Conservation (phyloP, 2,797 vertebrate species). For the Melanotaenia boesemani region DNA sequence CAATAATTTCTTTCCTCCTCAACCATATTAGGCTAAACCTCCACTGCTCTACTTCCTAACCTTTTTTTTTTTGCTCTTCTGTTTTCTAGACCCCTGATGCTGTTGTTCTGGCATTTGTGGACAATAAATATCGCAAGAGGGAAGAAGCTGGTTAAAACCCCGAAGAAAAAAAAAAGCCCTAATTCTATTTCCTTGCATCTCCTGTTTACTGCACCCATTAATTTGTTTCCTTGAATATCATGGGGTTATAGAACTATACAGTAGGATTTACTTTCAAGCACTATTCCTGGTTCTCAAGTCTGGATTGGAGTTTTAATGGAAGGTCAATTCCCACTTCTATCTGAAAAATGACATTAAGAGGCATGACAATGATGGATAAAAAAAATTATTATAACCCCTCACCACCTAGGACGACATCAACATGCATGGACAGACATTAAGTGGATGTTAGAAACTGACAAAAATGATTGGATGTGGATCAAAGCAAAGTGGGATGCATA, state of each 20-base stretch:
- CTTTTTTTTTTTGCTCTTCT: constrained; percentile 33
- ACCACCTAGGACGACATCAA: constrained; percentile 28
- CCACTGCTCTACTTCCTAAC: constrained; percentile 10
- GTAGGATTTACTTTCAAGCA: constrained; percentile 57
- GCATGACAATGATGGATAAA: constrained; percentile 23
- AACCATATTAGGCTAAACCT: neutral
- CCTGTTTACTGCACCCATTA: constrained; percentile 61
- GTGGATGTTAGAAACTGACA: constrained; percentile 16
- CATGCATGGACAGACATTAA: constrained; percentile 15
- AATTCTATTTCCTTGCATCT: constrained; percentile 50
- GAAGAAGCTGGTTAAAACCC: constrained; percentile 54
- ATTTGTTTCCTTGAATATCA: constrained; percentile 64
- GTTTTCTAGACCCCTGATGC: constrained; percentile 72
- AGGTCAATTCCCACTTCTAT: constrained; percentile 23
- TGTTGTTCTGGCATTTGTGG: constrained; percentile 50
- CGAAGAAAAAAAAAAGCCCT: constrained; percentile 61
- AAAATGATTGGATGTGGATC: constrained; percentile 18
- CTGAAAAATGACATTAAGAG: constrained; percentile 10
- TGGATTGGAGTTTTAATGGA: constrained; percentile 48
- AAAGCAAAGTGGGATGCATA: constrained; percentile 16
- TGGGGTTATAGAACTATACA: constrained; percentile 49
- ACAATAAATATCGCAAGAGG: constrained; percentile 47
- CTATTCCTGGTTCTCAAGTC: constrained; percentile 56
- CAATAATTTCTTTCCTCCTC: neutral
- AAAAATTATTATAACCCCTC: constrained; percentile 15